A percentile compares a stretch with the other conserved stretches of the same genome.
phyloP scores from a whole-genome alignment of 2,888 invertebrate species.

The Eristalinus aeneus region DNA sequence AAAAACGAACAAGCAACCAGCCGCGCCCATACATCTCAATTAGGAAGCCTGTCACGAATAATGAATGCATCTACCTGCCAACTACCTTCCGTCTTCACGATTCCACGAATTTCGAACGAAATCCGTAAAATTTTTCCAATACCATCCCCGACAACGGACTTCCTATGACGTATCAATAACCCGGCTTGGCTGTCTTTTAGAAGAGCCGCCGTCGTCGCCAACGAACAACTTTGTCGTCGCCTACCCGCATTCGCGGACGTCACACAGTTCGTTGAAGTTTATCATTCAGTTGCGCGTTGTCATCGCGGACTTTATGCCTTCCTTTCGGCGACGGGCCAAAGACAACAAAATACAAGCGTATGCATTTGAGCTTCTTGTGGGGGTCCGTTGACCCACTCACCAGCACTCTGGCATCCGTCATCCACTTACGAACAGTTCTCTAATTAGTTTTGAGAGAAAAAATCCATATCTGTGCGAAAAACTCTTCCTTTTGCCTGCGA shows the following conservation, averaged over 20 bases:
- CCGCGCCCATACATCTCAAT: background rate
- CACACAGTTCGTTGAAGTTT: background rate
- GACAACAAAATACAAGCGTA: constrained; percentile 8
- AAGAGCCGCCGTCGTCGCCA: background rate
- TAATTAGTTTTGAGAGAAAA: constrained; percentile 56
- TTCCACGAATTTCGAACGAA: constrained; percentile 25
- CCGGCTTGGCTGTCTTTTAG: background rate
- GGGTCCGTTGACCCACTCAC: constrained; percentile 42
- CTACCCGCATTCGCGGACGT: background rate
- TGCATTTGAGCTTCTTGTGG: constrained; percentile 10
- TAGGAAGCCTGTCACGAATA: constrained; percentile 30
- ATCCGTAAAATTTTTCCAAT: constrained; percentile 17
- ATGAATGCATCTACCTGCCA: constrained; percentile 23
- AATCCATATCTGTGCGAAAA: constrained; percentile 8
- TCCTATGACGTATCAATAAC: constrained; percentile 42
- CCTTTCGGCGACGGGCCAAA: background rate
- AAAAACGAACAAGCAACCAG: background rate
- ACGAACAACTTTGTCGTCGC: background rate
- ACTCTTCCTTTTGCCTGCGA: constrained; percentile 31
- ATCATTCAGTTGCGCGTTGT: background rate
- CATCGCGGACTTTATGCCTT: background rate
- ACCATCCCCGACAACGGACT: background rate
- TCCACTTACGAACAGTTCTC: constrained; percentile 58
- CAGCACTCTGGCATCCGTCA: constrained; percentile 14
- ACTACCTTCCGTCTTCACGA: background rate